A percentile compares a stretch with the other conserved stretches of the same genome.
Conservation (phyloP, 2,888 invertebrate genomes). For the Brachypalpus laphriformis region DNA sequence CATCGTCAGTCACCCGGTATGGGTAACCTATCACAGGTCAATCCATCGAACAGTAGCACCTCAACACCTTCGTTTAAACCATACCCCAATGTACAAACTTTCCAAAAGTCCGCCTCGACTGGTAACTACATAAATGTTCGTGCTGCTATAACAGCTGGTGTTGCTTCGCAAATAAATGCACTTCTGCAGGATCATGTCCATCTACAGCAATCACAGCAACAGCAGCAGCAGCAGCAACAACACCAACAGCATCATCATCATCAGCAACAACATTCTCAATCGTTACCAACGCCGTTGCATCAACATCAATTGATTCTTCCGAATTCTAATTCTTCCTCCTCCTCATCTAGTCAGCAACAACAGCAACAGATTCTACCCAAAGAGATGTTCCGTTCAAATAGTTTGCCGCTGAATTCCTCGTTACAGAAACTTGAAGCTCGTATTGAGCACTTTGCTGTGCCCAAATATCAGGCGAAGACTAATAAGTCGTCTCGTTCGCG, state of each 20-base stretch:
- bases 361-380: slow-evolving; percentile 77
- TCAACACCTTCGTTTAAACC: slow-evolving; percentile 78
- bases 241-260: slow-evolving; percentile 68
- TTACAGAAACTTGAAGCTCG: slow-evolving; percentile 80
- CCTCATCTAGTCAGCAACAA: slow-evolving; percentile 75
- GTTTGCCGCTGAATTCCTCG: slow-evolving; percentile 85
- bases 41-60: slow-evolving; percentile 53
- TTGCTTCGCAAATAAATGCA: slow-evolving; percentile 51
- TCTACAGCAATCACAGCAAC: slow-evolving; percentile 65
- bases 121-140: slow-evolving; percentile 80
- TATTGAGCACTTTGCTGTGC: slow-evolving; percentile 80
- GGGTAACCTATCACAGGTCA: slow-evolving; percentile 48
- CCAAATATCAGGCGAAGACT: slow-evolving; percentile 80
- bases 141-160: slow-evolving; percentile 36
- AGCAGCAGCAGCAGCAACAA: slow-evolving; percentile 70
- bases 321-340: slow-evolving; percentile 9
- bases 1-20: slow-evolving; percentile 38
- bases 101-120: slow-evolving; percentile 81
- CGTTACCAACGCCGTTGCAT: slow-evolving; percentile 61
- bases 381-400: slow-evolving; percentile 86
- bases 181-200: slow-evolving; percentile 41
- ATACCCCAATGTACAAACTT: slow-evolving; percentile 78
- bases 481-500: slow-evolving; percentile 80
- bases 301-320: slow-evolving; percentile 66
- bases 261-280: slow-evolving; percentile 73